phyloP scores from a whole-genome alignment of 2,888 invertebrate species.

The Pyrochroa serraticornis region DNA sequence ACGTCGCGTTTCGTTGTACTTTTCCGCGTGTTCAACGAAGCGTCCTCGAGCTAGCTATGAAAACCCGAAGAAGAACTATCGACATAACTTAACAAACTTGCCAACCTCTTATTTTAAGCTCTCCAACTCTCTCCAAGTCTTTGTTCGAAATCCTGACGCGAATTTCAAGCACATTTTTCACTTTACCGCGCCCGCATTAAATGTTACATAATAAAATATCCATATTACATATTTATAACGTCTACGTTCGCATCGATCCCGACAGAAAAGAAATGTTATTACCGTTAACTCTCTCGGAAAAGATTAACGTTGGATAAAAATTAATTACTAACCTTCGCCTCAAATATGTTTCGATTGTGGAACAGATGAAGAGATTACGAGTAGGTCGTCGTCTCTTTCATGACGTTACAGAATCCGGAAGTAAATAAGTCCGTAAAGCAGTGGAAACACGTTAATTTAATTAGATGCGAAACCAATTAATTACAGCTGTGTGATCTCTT shows the following conservation, averaged over 20 bases:
- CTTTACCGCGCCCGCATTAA: constrained; percentile 11
- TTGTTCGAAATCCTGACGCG: constrained; percentile 23
- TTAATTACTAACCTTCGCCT: too few relatives aligned
- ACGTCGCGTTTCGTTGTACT: constrained; percentile 10
- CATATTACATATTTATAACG: constrained; percentile 15
- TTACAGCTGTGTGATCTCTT: constrained; percentile 25
- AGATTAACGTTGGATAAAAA: too few relatives aligned
- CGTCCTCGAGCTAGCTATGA: constrained; percentile 14
- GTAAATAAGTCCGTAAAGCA: constrained; percentile 23
- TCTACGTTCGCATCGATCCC: neutral
- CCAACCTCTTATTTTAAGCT: constrained; percentile 30
- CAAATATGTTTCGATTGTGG: neutral
- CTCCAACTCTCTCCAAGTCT: constrained; percentile 20
- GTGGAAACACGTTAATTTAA: constrained; percentile 26
- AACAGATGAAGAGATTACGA: constrained; percentile 16
- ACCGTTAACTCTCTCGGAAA: too few relatives aligned
- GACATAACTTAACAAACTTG: constrained; percentile 30
- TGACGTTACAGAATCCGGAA: constrained; percentile 12
- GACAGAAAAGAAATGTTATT: too few relatives aligned
- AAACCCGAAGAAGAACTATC: constrained; percentile 21
- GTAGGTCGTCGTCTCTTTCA: constrained; percentile 19
- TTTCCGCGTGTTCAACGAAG: constrained; percentile 1
- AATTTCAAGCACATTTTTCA: constrained; percentile 24
- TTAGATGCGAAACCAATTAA: constrained; percentile 28
- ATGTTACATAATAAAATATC: constrained; percentile 10